Evolutionary conservation across 1,140 invertebrate species (phyloP).

Genomic region (Brevipalpus yothersi): DNA sequence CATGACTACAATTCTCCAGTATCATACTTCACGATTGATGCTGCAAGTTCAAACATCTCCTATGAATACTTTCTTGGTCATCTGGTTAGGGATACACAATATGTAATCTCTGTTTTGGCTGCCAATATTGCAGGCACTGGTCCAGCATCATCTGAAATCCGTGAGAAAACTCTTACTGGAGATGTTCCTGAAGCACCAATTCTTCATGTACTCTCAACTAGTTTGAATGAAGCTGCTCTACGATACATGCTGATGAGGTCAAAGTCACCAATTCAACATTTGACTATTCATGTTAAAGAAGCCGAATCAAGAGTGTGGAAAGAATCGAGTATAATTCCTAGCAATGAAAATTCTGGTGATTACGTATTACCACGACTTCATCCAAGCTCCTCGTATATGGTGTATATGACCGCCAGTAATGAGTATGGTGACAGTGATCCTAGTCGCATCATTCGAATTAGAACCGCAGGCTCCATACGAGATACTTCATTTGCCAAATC

Average conservation of each 20-base stretch:
- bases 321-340: not conserved
- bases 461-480: not conserved
- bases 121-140: conserved; percentile 14
- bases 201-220: conserved; percentile 8
- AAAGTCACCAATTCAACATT: not conserved
- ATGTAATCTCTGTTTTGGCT: conserved; percentile 13
- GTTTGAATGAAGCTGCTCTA: conserved; percentile 11
- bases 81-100: conserved; percentile 13
- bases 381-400: conserved; percentile 3
- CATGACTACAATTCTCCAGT: conserved; percentile 7
- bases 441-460: conserved; percentile 10
- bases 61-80: conserved; percentile 13
- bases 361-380: not conserved
- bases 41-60: not conserved
- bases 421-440: conserved; percentile 14
- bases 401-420: conserved; percentile 14
- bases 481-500: not conserved
- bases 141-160: conserved; percentile 13
- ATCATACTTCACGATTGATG: conserved; percentile 9
- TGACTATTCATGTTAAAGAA: conserved; percentile 2
- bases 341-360: not conserved
- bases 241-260: conserved; percentile 9
- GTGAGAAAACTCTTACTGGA: conserved; percentile 12
- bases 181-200: conserved; percentile 11
- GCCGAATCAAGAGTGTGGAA: not conserved